These are phyloP conservation scores for Anguilla megastoma DNA, from an alignment of 2,797 vertebrate species.

Conservation along the genomic window DNA sequence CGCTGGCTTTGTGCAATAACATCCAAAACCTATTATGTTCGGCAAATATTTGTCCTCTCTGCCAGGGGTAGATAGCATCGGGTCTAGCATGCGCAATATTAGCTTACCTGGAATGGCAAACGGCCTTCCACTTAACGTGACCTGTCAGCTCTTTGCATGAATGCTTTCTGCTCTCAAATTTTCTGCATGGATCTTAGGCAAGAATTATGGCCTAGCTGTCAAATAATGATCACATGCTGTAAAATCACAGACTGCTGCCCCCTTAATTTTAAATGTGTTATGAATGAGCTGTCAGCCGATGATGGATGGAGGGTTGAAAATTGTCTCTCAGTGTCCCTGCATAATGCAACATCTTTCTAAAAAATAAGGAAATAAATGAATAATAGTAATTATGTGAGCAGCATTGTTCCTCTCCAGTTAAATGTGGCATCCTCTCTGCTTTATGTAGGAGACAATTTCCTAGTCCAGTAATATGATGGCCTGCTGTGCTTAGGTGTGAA, in stretches of 20 bases:
- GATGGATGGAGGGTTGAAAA: conserved; percentile 37
- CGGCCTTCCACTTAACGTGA: conserved; percentile 53
- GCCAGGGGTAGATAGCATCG: conserved; percentile 55
- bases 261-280: conserved; percentile 35
- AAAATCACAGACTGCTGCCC: conserved; percentile 26
- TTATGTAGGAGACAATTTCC: conserved; percentile 19
- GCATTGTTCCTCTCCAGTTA: conserved; percentile 19
- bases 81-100: conserved; percentile 50
- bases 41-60: conserved; percentile 59
- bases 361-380: conserved; percentile 46
- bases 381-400: conserved; percentile 41
- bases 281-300: conserved; percentile 34
- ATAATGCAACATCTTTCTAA: conserved; percentile 11
- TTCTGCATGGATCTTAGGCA: neutral
- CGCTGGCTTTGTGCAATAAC: conserved; percentile 48
- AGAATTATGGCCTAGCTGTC: conserved; percentile 20
- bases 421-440: conserved; percentile 5
- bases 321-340: conserved; percentile 26
- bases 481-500: neutral
- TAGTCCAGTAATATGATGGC: conserved; percentile 21
- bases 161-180: conserved; percentile 28
- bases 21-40: conserved; percentile 60
- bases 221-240: conserved; percentile 31
- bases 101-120: conserved; percentile 55
- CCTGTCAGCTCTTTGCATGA: conserved; percentile 54